These are phyloP conservation scores for Sphaerodactylus townsendi DNA, from an alignment of 2,113 vertebrate species.

Conservation along the genomic window DNA sequence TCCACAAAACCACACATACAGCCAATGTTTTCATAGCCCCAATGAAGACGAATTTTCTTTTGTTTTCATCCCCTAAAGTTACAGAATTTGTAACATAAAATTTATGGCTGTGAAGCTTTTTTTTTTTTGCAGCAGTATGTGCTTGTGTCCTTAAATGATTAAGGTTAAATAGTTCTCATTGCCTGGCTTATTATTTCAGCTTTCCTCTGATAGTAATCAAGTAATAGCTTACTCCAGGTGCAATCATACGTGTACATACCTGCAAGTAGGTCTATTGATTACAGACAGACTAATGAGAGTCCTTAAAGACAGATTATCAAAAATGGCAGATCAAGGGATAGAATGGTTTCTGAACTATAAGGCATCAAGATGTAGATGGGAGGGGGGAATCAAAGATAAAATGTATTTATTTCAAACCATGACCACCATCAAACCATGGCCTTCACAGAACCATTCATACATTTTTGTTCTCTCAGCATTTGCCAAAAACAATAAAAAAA, in stretches of 20 bases:
- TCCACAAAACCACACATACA: not conserved
- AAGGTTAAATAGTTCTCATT: not conserved
- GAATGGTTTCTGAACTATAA: too few species aligned
- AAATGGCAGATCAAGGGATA: too few species aligned
- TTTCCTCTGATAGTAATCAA: not conserved
- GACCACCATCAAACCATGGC: too few species aligned
- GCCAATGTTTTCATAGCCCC: not conserved
- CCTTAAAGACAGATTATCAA: too few species aligned
- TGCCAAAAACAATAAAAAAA: too few species aligned
- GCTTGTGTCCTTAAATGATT: not conserved
- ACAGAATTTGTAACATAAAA: slow-evolving; percentile 1
- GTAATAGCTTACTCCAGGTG: not conserved
- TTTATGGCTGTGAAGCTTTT: not conserved
- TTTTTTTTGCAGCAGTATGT: not conserved
- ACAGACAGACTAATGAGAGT: not conserved
- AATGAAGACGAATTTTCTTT: not conserved
- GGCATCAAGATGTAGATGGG: too few species aligned
- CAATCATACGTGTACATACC: not conserved
- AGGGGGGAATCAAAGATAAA: too few species aligned
- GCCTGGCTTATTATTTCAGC: not conserved
- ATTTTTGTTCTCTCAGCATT: too few species aligned
- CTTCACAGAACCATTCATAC: too few species aligned
- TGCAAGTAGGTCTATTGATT: not conserved
- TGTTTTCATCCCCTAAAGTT: not conserved
- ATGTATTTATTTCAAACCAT: too few species aligned